These are phyloP conservation scores for Gobiocypris rarus DNA, from an alignment of 2,113 vertebrate genomes.

Conservation along the genomic window DNA sequence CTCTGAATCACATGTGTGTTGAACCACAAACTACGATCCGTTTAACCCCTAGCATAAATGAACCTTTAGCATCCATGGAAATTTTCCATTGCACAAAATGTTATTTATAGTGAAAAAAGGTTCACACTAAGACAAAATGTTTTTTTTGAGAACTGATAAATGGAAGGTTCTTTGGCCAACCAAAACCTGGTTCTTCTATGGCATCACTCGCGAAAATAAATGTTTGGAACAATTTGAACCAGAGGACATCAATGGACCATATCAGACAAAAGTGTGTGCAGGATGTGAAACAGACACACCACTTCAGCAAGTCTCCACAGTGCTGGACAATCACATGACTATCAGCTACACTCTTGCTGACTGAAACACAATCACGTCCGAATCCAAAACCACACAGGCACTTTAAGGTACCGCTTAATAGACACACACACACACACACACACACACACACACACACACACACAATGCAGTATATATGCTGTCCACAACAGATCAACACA, in stretches of 20 bases:
- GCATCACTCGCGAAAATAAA: too few relatives aligned
- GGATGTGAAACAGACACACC: conserved; percentile 41
- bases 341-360: conserved; percentile 6
- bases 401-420: not conserved
- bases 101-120: too few relatives aligned
- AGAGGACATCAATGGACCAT: not conserved
- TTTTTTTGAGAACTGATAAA: too few relatives aligned
- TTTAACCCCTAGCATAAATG: too few relatives aligned
- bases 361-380: conserved; percentile 7
- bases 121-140: too few relatives aligned
- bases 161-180: too few relatives aligned
- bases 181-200: too few relatives aligned
- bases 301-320: conserved; percentile 38
- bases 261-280: conserved; percentile 12
- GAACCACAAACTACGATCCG: too few relatives aligned
- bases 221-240: not conserved
- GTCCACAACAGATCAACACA: not conserved
- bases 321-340: conserved; percentile 38
- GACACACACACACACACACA: not conserved
- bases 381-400: not conserved
- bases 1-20: too few relatives aligned
- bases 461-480: not conserved
- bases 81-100: too few relatives aligned
- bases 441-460: not conserved
- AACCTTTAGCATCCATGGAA: too few relatives aligned